phyloP scores from a whole-genome alignment of 2,113 vertebrate genomes.

The Verasper variegatus region DNA sequence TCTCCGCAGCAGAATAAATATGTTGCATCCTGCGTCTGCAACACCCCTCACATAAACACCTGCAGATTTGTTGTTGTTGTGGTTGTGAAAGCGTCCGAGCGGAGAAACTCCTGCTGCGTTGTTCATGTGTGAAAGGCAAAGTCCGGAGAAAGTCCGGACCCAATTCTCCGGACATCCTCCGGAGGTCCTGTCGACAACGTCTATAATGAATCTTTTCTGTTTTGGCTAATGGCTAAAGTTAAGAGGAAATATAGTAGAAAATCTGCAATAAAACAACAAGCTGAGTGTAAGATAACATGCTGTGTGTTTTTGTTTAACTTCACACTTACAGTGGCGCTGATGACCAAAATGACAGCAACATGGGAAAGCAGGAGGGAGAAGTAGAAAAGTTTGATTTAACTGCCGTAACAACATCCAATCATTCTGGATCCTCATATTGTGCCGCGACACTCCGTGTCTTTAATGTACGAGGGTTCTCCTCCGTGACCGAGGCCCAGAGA shows the following conservation, averaged over 20 bases:
- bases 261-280: background rate
- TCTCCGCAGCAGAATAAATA: too few species aligned
- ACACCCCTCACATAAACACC: too few species aligned
- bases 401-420: conserved; percentile 68
- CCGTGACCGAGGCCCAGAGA: conserved; percentile 44
- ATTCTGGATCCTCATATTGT: conserved; percentile 49
- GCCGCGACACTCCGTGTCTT: conserved; percentile 42
- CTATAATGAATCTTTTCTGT: background rate
- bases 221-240: background rate
- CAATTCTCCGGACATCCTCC: too few species aligned
- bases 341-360: conserved; percentile 19
- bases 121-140: too few species aligned
- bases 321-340: conserved; percentile 24
- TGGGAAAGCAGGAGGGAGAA: too few species aligned
- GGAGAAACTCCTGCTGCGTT: too few species aligned
- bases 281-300: background rate
- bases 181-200: too few species aligned
- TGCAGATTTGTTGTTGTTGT: too few species aligned
- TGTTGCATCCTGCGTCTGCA: too few species aligned
- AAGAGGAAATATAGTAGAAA: background rate
- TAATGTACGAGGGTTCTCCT: conserved; percentile 62
- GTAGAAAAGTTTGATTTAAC: conserved; percentile 36
- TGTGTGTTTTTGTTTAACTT: conserved; percentile 18
- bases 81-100: too few species aligned
- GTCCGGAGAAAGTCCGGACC: too few species aligned